Evolutionary conservation across 2,888 invertebrate species (phyloP).

Genomic region (Torymus auratus): DNA sequence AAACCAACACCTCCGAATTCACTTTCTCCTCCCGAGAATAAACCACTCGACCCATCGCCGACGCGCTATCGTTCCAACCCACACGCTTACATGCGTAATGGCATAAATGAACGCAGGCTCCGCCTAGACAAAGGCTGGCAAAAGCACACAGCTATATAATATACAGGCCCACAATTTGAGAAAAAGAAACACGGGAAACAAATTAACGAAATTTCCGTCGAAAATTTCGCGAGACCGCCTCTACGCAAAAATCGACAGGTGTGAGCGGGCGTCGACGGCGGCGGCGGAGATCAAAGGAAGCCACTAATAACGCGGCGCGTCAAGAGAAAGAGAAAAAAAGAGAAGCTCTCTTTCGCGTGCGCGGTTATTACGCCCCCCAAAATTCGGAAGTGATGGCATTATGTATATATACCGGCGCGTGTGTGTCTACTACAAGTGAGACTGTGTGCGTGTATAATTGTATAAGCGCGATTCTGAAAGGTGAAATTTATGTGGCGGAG

Average conservation of each 20-base stretch:
- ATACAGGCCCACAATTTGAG: too few relatives aligned
- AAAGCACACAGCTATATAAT: too few relatives aligned
- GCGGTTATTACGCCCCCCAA: slow-evolving; percentile 35
- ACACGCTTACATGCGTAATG: too few relatives aligned
- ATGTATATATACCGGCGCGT: neutral
- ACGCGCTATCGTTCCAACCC: too few relatives aligned
- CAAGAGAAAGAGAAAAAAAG: neutral
- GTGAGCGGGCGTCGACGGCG: slow-evolving; percentile 19
- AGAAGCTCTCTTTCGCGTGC: neutral
- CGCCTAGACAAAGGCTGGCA: neutral
- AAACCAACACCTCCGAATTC: too few relatives aligned
- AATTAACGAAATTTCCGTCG: too few relatives aligned
- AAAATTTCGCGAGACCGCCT: slow-evolving; percentile 1
- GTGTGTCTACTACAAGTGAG: slow-evolving; percentile 9
- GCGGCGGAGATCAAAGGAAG: slow-evolving; percentile 43
- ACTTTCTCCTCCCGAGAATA: too few relatives aligned
- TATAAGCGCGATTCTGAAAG: slow-evolving; percentile 14
- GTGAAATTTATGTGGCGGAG: slow-evolving; percentile 24
- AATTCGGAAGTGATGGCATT: slow-evolving; percentile 47
- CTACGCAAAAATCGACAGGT: slow-evolving; percentile 47
- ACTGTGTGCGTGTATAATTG: slow-evolving; percentile 29
- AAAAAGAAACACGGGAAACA: too few relatives aligned
- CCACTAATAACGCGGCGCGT: slow-evolving; percentile 47
- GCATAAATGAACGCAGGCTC: neutral
- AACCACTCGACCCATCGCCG: too few relatives aligned